A percentile compares a stretch with the other conserved stretches of the same genome.
phyloP scores from a whole-genome alignment of 2,113 vertebrate species.

The Spea bombifrons region DNA sequence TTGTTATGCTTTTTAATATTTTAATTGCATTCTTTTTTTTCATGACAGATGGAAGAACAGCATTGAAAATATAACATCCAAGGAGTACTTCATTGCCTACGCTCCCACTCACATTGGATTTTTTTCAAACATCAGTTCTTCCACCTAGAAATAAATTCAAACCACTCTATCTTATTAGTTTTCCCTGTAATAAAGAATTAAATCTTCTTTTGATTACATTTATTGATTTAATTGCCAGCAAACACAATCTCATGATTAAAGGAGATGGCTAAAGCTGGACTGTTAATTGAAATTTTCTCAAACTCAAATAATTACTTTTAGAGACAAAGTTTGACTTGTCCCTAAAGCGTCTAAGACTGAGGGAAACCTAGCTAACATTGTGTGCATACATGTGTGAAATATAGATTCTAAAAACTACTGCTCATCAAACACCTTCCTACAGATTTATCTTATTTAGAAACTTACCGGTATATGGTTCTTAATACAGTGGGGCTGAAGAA shows the following conservation, averaged over 20 bases:
- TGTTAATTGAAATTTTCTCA: slow-evolving; percentile 30
- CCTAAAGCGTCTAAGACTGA: background rate
- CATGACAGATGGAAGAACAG: slow-evolving; percentile 25
- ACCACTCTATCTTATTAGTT: slow-evolving; percentile 22
- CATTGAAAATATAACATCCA: slow-evolving; percentile 11
- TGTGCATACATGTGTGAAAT: too few species aligned
- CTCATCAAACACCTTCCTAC: too few species aligned
- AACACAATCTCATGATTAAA: slow-evolving; percentile 27
- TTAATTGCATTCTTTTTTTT: slow-evolving; percentile 22
- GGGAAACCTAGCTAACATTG: background rate
- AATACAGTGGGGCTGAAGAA: too few species aligned
- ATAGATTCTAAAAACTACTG: too few species aligned
- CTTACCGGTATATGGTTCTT: too few species aligned
- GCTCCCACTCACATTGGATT: slow-evolving; percentile 1
- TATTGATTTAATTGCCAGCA: slow-evolving; percentile 26
- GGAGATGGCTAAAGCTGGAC: slow-evolving; percentile 2
- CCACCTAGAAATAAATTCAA: background rate
- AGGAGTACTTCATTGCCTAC: background rate
- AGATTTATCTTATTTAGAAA: too few species aligned
- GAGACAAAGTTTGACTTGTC: background rate
- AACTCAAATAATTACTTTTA: slow-evolving; percentile 4
- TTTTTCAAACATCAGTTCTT: background rate
- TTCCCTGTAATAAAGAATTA: slow-evolving; percentile 36
- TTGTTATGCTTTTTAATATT: slow-evolving; percentile 17
- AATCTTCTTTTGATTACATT: slow-evolving; percentile 30